phyloP scores from a whole-genome alignment of 2,113 vertebrate genomes.

The Elachura formosa region DNA sequence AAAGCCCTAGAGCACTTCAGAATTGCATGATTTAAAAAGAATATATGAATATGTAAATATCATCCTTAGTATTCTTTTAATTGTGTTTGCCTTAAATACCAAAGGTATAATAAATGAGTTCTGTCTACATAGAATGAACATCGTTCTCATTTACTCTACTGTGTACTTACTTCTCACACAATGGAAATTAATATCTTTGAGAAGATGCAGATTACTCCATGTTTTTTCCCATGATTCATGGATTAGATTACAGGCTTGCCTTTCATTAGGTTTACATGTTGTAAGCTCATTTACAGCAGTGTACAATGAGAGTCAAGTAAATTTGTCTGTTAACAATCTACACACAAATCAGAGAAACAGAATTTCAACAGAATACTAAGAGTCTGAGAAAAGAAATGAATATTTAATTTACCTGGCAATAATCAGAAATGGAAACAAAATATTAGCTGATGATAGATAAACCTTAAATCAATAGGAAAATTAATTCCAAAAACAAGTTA shows the following conservation, averaged over 20 bases:
- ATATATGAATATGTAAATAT: background rate
- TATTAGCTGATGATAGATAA: background rate
- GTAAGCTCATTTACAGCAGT: background rate
- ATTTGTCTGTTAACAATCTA: background rate
- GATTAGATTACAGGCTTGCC: background rate
- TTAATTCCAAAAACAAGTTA: background rate
- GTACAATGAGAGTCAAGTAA: background rate
- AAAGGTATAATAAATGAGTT: background rate
- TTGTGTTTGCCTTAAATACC: background rate
- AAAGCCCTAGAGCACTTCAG: background rate
- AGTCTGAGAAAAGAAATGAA: background rate
- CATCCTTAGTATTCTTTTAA: background rate
- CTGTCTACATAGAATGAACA: background rate
- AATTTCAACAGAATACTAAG: background rate
- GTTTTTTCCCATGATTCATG: background rate
- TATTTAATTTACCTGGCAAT: background rate
- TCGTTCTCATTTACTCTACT: background rate
- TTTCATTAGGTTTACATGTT: background rate
- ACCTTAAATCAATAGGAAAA: background rate
- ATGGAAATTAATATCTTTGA: background rate
- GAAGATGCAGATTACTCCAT: background rate
- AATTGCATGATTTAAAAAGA: background rate
- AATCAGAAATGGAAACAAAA: background rate
- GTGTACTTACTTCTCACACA: background rate
- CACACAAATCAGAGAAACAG: background rate